Base-by-base conservation (phyloP, 2,797 vertebrate genomes). In the Liasis olivaceus region DNA sequence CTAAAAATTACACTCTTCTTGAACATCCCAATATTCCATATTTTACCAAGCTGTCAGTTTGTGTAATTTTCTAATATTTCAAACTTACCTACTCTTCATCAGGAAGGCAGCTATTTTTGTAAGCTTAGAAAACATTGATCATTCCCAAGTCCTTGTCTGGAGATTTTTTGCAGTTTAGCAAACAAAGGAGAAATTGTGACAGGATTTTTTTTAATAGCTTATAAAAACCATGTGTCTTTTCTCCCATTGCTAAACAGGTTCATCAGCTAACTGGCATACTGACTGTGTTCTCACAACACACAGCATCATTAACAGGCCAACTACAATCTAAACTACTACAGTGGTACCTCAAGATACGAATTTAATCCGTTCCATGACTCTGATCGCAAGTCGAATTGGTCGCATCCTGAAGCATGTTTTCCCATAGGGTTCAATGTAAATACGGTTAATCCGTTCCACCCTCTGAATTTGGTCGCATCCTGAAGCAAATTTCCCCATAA, bases 191-290 rank as follows among this genome's bases (percentile, higher is more conserved):
- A 26, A 93, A 94, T 91, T 94, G 59, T 92, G 90, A 93, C 62
- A 94, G 42, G 47, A 51, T 51, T 51, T 51, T 51, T 51, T 51
- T 51, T 51, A 51, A 51, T 51, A 20, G 64, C 91, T 95, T 85
- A 86, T 88, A 91, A 42, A 92, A 91, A 91, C 90, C 60, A n/a
- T 22, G 85, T 95, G 89, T 89, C 17, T 63, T 91, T 66, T 84
- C 72, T 81, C 77, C 95, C 89, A n/a, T 13, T 63, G 62, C 69
- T 95, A 93, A 62, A 95, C 94, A 85, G 91, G 22, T 54, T n/a
- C 90, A 26, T 92, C 94, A 95, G 94, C 95, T 95, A 95, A 95
- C 95, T 95, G 94, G 95, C n/a, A 51, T 51, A 51, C 47, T 51
- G 47, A 51, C 47, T 51, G 47, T 51, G 47, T 51, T 51, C 47